A percentile compares a stretch with the other conserved stretches of the same genome.
Conservation (phyloP, 2,797 vertebrate genomes). For the Tokudaia muenninki region DNA sequence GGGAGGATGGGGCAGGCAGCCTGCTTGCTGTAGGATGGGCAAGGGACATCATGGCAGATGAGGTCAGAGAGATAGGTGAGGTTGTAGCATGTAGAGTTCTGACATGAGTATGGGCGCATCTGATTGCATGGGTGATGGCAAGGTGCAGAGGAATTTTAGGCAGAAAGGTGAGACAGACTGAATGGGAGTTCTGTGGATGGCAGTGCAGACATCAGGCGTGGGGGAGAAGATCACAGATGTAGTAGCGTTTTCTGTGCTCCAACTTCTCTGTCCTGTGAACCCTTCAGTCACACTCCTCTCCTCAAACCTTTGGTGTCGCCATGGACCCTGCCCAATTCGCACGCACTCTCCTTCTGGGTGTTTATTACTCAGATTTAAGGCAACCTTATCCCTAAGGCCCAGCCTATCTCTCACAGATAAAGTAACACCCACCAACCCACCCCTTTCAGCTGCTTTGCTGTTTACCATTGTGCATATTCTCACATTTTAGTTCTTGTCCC, state of each 20-base stretch:
- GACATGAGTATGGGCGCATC: background rate
- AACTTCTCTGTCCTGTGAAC: background rate
- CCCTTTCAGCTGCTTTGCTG: background rate
- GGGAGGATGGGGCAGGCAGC: background rate
- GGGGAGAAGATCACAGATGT: background rate
- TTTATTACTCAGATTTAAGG: background rate
- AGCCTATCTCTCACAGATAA: background rate
- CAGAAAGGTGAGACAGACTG: background rate
- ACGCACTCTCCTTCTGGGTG: background rate
- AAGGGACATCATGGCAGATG: background rate
- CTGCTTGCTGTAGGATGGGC: accelerated
- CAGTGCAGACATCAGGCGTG: background rate
- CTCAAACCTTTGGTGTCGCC: background rate
- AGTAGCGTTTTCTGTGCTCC: too few species aligned
- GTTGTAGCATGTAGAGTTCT: too few species aligned
- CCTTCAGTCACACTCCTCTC: background rate
- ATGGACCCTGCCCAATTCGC: background rate
- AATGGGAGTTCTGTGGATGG: background rate
- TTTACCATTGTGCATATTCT: background rate
- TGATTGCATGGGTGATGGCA: background rate
- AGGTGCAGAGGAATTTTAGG: background rate
- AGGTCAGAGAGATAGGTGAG: too few species aligned
- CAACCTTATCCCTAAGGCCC: background rate
- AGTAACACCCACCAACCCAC: background rate
- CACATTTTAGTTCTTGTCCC: background rate